A percentile compares a stretch with the other conserved stretches of the same genome.
Evolutionary conservation across 2,797 vertebrate genomes (phyloP).

Genomic region (Sciaenops ocellatus): DNA sequence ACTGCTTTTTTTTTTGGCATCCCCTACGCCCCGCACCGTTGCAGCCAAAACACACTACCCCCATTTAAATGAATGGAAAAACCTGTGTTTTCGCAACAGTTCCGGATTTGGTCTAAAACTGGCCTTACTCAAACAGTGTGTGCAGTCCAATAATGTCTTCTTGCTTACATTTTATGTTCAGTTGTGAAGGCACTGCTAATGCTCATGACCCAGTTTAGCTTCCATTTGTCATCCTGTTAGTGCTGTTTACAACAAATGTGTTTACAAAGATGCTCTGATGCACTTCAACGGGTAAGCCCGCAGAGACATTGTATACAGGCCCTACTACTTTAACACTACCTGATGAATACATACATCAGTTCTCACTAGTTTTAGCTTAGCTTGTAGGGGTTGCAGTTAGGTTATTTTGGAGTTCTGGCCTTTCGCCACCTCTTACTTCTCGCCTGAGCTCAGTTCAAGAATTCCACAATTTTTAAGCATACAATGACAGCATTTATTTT

Average conservation of each 20-base stretch:
- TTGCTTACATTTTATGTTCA: no score
- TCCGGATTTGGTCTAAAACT: no score
- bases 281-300: no score
- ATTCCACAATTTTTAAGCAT: background rate
- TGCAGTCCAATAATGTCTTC: no score
- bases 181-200: background rate
- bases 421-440: background rate
- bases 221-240: background rate
- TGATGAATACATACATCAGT: background rate
- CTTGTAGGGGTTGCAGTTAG: background rate
- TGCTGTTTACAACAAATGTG: background rate
- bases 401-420: background rate
- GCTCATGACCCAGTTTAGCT: background rate
- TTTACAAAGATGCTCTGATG: background rate
- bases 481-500: slow-evolving; percentile 21
- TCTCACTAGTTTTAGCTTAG: no score
- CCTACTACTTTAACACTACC: background rate
- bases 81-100: no score
- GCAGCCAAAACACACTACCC: no score
- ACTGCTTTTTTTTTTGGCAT: no score
- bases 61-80: no score
- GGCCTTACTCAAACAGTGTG: no score
- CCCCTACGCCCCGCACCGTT: no score
- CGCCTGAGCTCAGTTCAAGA: background rate
- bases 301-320: background rate